Evolutionary conservation across 2,113 vertebrate species (phyloP), one percentile per base, ranked within the genome.

Genomic region (Sula dactylatra): DNA sequence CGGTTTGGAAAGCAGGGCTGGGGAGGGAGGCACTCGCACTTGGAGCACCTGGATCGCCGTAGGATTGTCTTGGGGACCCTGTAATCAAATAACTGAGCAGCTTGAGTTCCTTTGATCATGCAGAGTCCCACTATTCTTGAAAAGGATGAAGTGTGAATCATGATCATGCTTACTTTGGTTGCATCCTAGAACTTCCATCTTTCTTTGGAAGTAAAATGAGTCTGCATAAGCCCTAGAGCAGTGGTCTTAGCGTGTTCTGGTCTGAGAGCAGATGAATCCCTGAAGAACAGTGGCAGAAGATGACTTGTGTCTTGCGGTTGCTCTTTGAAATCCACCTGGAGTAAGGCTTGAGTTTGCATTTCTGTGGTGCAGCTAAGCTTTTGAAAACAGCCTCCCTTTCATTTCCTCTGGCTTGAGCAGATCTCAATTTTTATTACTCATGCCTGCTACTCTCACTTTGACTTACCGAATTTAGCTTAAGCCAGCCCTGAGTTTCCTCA

Each of bases 91-190:
- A 52, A 0, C 20, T 1, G 1, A 94, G 65, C 52, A 59, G 13
- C 61, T 13, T 8, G 62, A 54, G 56, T 44, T 32, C 66, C 52
- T 90, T 45, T 62, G 70, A 25, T 45, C 4, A 0, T 16, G 19
- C 40, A 4, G 21, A 29, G 66, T 17, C 61, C 69, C 0, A 0
- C 22, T 36, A 3, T 2, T 2, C 70, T 38, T 29, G 38, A 4
- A 7, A 45, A 72, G 38, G 49, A 24, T 24, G 26, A 19, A 24
- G 45, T 8, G 31, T 13, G 50, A 58, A 7, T 64, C 55, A n/a
- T 5, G 0, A 3, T 1, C 5, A 1, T 7, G 55, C 61, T 66
- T 11, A 3, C 31, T 59, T 58, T 42, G 64, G 16, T 72, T 32
- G n/a, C 40, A 14, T 19, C 29, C 66, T 9, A 5, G n/a, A 19